Base-by-base conservation (phyloP, 2,797 vertebrate species). In the Lophotriccus pileatus region DNA sequence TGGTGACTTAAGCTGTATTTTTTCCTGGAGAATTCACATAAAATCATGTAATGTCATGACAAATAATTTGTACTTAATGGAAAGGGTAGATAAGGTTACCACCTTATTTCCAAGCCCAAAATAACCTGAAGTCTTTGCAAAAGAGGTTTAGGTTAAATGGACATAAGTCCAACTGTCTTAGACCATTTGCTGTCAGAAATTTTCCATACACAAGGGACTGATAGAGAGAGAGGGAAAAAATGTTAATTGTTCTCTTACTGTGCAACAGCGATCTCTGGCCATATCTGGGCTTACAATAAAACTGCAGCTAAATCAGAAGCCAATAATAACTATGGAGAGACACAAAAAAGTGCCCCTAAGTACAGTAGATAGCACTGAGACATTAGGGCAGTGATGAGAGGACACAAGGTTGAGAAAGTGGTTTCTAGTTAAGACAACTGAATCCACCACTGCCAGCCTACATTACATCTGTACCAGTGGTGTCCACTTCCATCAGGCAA, bases 61-160 rank as follows among this genome's bases (percentile, higher is more conserved):
- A 74, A 62, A 60, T 27, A 43, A 24, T 77, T 66, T 37, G 12
- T 15, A 24, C 10, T 77, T 20, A 32, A 16, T 41, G 15, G 44
- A 81, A 62, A 84, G 6, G 6, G n/a, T 21, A 67, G 7, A 18
- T 56, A 64, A 53, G 20, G 30, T 43, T 77, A 56, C 13, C 10
- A n/a, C 4, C 27, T 60, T 30, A 60, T 56, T 67, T 91, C 43
- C 41, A 84, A 84, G 15, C 2, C 27, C 22, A 21, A 52, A 78
- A 85, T 17, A 67, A 12, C 25, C 50, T 0, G 0, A 16, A 70
- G 28, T 36, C 22, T 37, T 75, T 56, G 14, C 5, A 70, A 55
- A 25, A 56, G 14, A 78, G 10, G 4, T 2, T 20, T 60, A 6
- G 5, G 1, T 8, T 46, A 30, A 20, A 53, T 2, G 14, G 39